phyloP scores from a whole-genome alignment of 2,888 invertebrate genomes.

The Chrysina gloriosa region DNA sequence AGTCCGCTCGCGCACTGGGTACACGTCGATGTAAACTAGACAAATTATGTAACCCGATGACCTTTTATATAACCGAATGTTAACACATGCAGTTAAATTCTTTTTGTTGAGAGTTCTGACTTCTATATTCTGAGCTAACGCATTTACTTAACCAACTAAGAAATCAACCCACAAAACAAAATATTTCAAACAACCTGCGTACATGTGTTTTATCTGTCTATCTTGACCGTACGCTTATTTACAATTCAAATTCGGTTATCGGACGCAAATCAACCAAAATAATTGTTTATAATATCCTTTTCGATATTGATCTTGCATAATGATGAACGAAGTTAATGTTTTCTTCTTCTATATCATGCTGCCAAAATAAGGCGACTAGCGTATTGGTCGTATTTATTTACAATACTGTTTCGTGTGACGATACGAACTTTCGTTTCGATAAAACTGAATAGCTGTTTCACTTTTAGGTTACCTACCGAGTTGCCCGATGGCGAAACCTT shows the following conservation, averaged over 20 bases:
- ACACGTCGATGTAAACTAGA: no score
- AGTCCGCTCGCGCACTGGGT: no score
- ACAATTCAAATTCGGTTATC: constrained; percentile 31
- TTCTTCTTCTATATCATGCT: constrained; percentile 2
- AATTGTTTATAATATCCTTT: constrained; percentile 39
- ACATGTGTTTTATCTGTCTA: constrained; percentile 18
- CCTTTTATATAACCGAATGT: no score
- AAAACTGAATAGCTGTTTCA: constrained; percentile 12
- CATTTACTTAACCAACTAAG: not conserved
- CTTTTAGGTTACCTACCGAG: constrained; percentile 21
- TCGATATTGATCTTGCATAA: constrained; percentile 35
- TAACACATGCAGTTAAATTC: no score
- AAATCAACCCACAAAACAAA: not conserved
- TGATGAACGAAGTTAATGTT: not conserved
- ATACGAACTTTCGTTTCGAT: not conserved
- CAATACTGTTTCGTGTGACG: not conserved
- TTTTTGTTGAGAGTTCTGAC: not conserved
- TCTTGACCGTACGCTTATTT: constrained; percentile 14
- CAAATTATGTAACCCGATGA: no score
- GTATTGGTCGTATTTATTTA: not conserved
- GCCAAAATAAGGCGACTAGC: no score
- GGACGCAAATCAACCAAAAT: constrained; percentile 25
- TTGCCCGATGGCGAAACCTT: constrained; percentile 27
- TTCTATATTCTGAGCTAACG: not conserved
- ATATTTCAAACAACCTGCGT: constrained; percentile 8